Evolutionary conservation across 2,888 invertebrate species (phyloP), one percentile per base, ranked within the genome.

Genomic region (Acleris emargana): DNA sequence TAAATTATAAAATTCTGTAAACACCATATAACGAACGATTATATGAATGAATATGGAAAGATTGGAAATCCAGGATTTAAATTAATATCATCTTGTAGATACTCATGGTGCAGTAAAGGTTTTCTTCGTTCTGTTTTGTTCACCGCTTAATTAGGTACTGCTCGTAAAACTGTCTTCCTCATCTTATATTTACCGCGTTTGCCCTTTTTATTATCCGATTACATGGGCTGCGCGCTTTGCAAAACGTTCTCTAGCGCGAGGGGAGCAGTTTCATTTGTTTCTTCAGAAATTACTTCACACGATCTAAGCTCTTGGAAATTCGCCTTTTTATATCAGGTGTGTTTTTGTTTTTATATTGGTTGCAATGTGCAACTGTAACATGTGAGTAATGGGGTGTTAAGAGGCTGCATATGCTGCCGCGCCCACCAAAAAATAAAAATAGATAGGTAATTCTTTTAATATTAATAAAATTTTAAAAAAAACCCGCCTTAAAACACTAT

Each of bases 141-240:
- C 88, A 88, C 91, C 91, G 88, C 92, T 92, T 92, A 92, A 92
- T 92, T 92, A 92, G 92, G 90, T 88, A 86, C 83, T 82, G 89
- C 85, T 92, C 92, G 92, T 92, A 92, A 92, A 92, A 92, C 92
- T 92, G 92, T 92, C 92, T 92, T 91, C 89, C 91, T 92, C 92
- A 91, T 92, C 92, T 91, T 91, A 91, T 92, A 92, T 92, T 92
- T 92, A 92, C 91, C 91, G 90, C 91, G 91, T 91, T 91, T 89
- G 91, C 91, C 92, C 92, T 91, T 92, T 92, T 92, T 92, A 92
- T 91, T 92, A 92, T 91, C 87, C 92, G 92, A 92, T 92, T 91
- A 92, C 91, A 88, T 87, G 89, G 90, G 91, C 90, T 80, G 88
- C 88, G 86, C 88, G 84, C 88, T 91, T 89, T 88, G 90, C 84